Evolutionary conservation across 2,113 vertebrate species (phyloP).

Genomic region (Salvelinus namaycush): DNA sequence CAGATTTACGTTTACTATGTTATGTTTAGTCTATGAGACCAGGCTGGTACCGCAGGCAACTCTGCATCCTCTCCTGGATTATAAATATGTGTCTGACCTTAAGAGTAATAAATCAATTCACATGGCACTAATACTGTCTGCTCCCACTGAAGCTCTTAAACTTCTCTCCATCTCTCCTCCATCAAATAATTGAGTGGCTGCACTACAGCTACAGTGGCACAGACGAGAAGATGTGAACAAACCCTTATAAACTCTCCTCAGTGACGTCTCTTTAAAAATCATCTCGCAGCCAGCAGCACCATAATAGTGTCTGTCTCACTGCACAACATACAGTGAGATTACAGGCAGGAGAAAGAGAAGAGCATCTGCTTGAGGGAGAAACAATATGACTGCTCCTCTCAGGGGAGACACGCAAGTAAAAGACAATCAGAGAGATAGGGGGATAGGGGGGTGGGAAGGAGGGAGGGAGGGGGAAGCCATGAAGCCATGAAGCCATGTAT

Average conservation of each 20-base stretch:
- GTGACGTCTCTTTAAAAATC: conserved; percentile 33
- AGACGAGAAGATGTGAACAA: conserved; percentile 43
- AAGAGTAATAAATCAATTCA: conserved; percentile 69
- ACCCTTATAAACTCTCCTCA: conserved; percentile 11
- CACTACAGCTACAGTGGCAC: conserved; percentile 2
- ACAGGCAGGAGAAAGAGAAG: conserved; percentile 38
- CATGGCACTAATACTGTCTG: conserved; percentile 60
- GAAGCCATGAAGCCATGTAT: too few species aligned
- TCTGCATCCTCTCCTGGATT: conserved; percentile 48
- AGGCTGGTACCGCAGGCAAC: too few species aligned
- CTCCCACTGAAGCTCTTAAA: conserved; percentile 64
- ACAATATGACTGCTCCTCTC: conserved; percentile 61
- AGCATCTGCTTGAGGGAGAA: conserved; percentile 67
- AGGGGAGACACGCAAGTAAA: conserved; percentile 58
- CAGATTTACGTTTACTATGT: too few species aligned
- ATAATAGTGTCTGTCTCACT: conserved; percentile 56
- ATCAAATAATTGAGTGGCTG: conserved; percentile 45
- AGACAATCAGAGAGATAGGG: conserved; percentile 44
- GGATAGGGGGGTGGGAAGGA: conserved; percentile 13
- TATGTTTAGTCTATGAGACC: too few species aligned
- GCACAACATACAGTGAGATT: conserved; percentile 48
- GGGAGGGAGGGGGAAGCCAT: conserved; percentile 1
- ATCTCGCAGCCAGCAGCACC: conserved; percentile 7
- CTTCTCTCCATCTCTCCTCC: conserved; percentile 60
- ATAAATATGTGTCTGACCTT: conserved; percentile 70